A percentile compares a stretch with the other conserved stretches of the same genome.
Conservation (phyloP, 2,113 vertebrate genomes). For the Gallinago jamesoni region DNA sequence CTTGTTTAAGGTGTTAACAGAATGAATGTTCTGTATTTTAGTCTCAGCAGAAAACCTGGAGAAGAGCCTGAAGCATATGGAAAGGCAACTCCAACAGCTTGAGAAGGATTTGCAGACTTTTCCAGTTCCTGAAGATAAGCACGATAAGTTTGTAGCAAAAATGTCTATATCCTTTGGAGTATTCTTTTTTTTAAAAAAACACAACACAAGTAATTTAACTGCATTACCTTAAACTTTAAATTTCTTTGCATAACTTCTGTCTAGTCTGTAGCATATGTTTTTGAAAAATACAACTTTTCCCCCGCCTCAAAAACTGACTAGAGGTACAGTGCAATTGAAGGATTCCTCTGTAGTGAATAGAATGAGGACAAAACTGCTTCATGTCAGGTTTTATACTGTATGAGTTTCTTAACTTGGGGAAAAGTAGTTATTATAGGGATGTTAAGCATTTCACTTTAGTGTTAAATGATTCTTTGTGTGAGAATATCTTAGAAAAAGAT, state of each 20-base stretch:
- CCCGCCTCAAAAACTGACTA: neutral
- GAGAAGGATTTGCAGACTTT: conserved; percentile 96
- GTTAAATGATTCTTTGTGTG: neutral
- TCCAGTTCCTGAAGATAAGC: conserved; percentile 86
- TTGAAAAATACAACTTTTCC: neutral
- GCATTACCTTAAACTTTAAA: conserved; percentile 36
- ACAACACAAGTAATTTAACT: neutral
- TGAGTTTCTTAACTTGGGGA: neutral
- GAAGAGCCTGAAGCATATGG: conserved; percentile 96
- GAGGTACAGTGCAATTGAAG: neutral
- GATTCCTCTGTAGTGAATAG: neutral
- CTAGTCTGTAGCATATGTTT: neutral
- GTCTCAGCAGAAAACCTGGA: conserved; percentile 97
- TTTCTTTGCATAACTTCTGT: conserved; percentile 40
- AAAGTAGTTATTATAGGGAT: neutral
- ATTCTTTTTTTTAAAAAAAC: neutral
- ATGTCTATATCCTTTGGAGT: conserved; percentile 96
- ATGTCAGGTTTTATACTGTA: neutral
- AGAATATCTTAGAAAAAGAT: neutral
- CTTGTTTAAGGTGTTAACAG: conserved; percentile 45
- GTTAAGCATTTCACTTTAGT: neutral
- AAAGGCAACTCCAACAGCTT: conserved; percentile 93
- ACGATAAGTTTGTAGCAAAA: conserved; percentile 93
- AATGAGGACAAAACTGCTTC: neutral
- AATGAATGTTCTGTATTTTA: conserved; percentile 74